Base-by-base conservation (phyloP, 2,113 vertebrate genomes). In the Equus quagga region DNA sequence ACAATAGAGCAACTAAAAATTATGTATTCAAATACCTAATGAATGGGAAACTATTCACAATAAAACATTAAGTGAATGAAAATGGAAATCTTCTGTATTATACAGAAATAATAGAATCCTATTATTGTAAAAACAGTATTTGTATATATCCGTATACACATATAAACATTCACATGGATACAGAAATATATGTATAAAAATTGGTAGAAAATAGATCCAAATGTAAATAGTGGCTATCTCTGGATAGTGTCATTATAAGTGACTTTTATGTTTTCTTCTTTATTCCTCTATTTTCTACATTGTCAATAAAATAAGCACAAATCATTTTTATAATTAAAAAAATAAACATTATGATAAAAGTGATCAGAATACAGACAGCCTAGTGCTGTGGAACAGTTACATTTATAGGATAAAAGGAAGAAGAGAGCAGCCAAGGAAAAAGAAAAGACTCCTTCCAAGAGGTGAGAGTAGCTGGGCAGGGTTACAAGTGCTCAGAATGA, bases 1-100 rank as follows among this genome's bases (percentile, higher is more conserved):
- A 83, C 3, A 96, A 94, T 4, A 76, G 31, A 86, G 44, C 36
- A 95, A 96, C 83, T 91, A 31, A 96, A 95, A 96, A 93, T 72
- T 75, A 85, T 24, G 51, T 44, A 83, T 49, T 87, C 46, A 91
- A 78, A 69, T 78, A 65, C 62, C 58, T 84, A 51, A 84, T 41
- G 26, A 76, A 65, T 31, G 64, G 21, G 9, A 73, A 95, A 88
- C 60, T 65, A 92, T 10, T 91, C 54, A 78, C 15, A 94, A 79
- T 46, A 87, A 94, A 89, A 88, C 64, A 90, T 23, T 49, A 91
- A 62, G 51, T 87, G n/a, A 82, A 85, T 49, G 83, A 92, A 94
- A 51, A 0, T 62, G 13, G 41, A 41, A 76, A 70, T 51, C 78
- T 83, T 84, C 62, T 95, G 31, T 33, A 89, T 67, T 65, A 81